Conservation (phyloP, 2,888 invertebrate species). For the Diplolepis rosae region DNA sequence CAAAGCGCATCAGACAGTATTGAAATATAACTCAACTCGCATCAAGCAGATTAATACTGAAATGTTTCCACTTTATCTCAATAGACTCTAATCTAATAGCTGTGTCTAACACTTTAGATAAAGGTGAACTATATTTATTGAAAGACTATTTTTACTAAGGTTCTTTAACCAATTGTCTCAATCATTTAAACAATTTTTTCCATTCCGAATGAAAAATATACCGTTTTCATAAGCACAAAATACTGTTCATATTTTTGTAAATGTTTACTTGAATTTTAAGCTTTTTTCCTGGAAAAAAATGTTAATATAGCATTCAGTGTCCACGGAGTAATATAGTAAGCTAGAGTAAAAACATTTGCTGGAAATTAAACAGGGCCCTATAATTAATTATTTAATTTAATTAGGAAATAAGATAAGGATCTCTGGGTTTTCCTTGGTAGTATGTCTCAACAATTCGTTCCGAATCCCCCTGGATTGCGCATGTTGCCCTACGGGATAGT, state of each 20-base stretch:
- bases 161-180: too few relatives aligned
- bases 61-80: conserved; percentile 40
- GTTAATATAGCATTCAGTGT: neutral
- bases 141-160: too few relatives aligned
- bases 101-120: too few relatives aligned
- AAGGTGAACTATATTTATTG: too few relatives aligned
- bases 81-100: conserved; percentile 44
- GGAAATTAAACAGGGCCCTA: neutral
- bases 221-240: too few relatives aligned
- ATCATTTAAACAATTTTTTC: too few relatives aligned
- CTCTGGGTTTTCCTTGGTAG: conserved; percentile 31
- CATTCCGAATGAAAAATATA: too few relatives aligned
- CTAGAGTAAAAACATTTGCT: neutral
- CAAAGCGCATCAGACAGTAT: conserved; percentile 36
- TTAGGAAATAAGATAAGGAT: conserved; percentile 5
- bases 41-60: neutral
- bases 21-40: conserved; percentile 34
- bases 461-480: conserved; percentile 61
- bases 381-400: conserved; percentile 31
- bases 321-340: neutral
- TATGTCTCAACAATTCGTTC: conserved; percentile 48
- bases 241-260: too few relatives aligned
- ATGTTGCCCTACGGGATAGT: conserved; percentile 53
- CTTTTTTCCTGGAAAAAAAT: neutral
- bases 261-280: too few relatives aligned